Conservation (phyloP, 2,797 vertebrate species). For the Neosalanx taihuensis region DNA sequence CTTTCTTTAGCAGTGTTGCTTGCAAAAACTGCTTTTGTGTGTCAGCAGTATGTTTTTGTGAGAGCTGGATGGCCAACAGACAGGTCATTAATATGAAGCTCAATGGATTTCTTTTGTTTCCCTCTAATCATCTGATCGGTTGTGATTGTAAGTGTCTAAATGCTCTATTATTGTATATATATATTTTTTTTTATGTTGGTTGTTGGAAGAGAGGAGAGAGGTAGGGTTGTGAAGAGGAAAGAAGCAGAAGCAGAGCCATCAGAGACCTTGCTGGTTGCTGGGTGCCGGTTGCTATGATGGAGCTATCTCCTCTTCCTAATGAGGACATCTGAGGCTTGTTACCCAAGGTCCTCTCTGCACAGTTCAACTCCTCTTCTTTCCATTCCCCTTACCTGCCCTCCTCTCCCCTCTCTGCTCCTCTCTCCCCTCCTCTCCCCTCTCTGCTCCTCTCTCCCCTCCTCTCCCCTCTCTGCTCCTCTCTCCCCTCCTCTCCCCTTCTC, state of each 20-base stretch:
- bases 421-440: background rate
- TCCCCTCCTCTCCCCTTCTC: background rate
- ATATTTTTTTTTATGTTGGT: no score
- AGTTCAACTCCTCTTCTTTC: background rate
- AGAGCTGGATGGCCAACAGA: background rate
- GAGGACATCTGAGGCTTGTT: constrained; percentile 63
- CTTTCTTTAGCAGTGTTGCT: background rate
- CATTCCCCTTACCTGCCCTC: background rate
- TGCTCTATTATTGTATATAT: no score
- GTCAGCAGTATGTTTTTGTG: no score
- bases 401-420: no score
- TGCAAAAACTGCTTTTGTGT: background rate
- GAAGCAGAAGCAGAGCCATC: constrained; percentile 30
- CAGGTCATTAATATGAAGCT: background rate
- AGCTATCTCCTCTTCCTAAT: constrained; percentile 56
- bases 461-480: background rate
- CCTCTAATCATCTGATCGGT: background rate
- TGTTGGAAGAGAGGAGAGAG: background rate
- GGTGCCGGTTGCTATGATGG: constrained; percentile 62
- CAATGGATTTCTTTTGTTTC: background rate
- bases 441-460: no score
- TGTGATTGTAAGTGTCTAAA: background rate
- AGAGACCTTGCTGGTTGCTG: constrained; percentile 56
- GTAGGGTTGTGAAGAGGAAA: background rate
- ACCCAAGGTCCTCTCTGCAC: constrained; percentile 29